Evolutionary conservation across 2,888 invertebrate species (phyloP).

Genomic region (Aproaerema taeniolella): DNA sequence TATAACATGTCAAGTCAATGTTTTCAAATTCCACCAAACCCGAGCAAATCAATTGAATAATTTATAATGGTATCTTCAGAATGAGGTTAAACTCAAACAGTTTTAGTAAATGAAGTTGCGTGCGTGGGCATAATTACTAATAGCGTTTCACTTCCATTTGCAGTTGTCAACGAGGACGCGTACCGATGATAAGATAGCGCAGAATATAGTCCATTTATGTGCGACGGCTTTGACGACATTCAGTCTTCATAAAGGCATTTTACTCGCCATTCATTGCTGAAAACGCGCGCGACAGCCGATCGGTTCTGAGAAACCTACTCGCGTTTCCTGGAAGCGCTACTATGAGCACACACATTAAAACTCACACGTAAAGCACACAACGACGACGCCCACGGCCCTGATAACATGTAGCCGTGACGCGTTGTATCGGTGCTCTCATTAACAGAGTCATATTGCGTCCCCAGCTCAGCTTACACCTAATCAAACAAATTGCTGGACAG

Average conservation of each 20-base stretch:
- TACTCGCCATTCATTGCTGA: conserved; percentile 63
- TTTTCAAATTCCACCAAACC: too few relatives aligned
- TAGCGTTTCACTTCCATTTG: conserved; percentile 4
- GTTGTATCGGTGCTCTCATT: conserved; percentile 66
- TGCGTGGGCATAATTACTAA: conserved; percentile 7
- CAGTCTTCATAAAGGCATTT: conserved; percentile 32
- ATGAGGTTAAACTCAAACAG: background rate
- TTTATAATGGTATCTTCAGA: too few relatives aligned
- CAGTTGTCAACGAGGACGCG: conserved; percentile 7
- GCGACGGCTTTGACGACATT: conserved; percentile 14
- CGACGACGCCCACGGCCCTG: conserved; percentile 55
- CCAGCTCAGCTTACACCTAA: conserved; percentile 62
- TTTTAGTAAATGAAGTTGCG: conserved; percentile 1
- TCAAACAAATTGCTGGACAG: conserved; percentile 51
- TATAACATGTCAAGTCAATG: too few relatives aligned
- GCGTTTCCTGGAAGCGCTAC: conserved; percentile 74
- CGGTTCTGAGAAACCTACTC: conserved; percentile 69
- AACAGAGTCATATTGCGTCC: conserved; percentile 58
- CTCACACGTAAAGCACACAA: conserved; percentile 45
- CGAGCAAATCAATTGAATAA: too few relatives aligned
- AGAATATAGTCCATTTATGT: conserved; percentile 1
- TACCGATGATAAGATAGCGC: conserved; percentile 7
- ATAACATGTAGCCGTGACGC: conserved; percentile 66
- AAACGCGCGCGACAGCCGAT: conserved; percentile 65
- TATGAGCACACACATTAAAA: conserved; percentile 56